Evolutionary conservation across 2,888 invertebrate species (phyloP), one percentile per base, ranked within the genome.

Genomic region (Meloe dianella): DNA sequence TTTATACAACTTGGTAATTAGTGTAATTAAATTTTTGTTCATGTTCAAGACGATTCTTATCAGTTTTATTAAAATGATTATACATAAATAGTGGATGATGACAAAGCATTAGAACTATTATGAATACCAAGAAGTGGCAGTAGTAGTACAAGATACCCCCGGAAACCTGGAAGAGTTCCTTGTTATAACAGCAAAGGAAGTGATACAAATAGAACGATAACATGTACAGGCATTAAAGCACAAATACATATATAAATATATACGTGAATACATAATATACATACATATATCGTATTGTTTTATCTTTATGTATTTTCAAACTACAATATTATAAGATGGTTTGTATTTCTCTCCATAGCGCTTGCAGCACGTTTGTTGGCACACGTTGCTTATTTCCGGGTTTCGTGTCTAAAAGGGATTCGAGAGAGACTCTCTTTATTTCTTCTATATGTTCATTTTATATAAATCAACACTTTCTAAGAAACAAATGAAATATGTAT

Each of bases 371-470:
- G 80, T 79, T 75, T 77, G 68, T 73, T 77, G 78, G 79, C 79
- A 79, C 82, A 80, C 80, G 80, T 80, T 79, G 78, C 78, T 80
- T 81, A 82, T 82, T 82, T 83, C 83, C 83, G 80, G 78, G 67
- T 73, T 72, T 71, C 72, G 73, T 75, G 70, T 72, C 70, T 65
- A 72, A 71, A 71, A 66, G 64, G 67, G 70, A 61, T 59, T 57
- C 51, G 63, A 61, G 59, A 63, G 57, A 68, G 65, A 60, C 57
- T 63, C 60, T 35, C 69, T 35, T 67, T 56, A 30, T 27, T 29
- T 30, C 56, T 27, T 22, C n/a, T 6, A 58, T 60, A 66, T 67
- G 61, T 70, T 66, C 64, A 57, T 58, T 57, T 63, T 27, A 67
- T 61, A 73, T 74, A 74, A 73, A 73, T 74, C 73, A 72, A 67